A percentile compares a stretch with the other conserved stretches of the same genome.
Evolutionary conservation across 2,113 vertebrate genomes (phyloP).

Genomic region (Poeciliopsis turrubarensis): DNA sequence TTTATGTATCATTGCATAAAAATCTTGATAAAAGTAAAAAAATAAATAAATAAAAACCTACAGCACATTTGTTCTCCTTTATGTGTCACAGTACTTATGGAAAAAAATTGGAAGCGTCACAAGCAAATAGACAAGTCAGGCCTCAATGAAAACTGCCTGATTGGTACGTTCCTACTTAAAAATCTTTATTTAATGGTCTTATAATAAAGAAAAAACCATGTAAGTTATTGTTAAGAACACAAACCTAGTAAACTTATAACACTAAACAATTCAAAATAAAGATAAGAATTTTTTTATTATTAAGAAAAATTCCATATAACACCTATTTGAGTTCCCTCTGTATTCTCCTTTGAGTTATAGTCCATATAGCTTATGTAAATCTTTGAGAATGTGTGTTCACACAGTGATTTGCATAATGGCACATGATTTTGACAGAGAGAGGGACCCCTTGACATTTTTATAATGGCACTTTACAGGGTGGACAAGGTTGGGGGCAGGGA

Average conservation of each 20-base stretch:
- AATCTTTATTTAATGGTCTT: too few relatives aligned
- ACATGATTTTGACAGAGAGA: slow-evolving; percentile 75
- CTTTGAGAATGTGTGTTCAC: slow-evolving; percentile 67
- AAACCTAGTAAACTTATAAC: not conserved
- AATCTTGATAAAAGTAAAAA: too few relatives aligned
- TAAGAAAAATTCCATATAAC: slow-evolving; percentile 28
- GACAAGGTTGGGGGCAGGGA: slow-evolving; percentile 67
- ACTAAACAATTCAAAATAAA: not conserved
- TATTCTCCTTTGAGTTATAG: slow-evolving; percentile 52
- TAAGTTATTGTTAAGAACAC: not conserved
- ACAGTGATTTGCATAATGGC: slow-evolving; percentile 76
- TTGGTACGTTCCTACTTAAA: too few relatives aligned
- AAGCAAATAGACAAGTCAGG: not conserved
- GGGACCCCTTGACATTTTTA: slow-evolving; percentile 78
- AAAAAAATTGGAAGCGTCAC: too few relatives aligned
- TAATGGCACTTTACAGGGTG: slow-evolving; percentile 78
- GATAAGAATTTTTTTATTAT: not conserved
- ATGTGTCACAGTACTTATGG: not conserved
- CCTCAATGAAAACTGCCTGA: not conserved
- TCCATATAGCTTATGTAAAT: slow-evolving; percentile 69
- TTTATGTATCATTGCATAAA: too few relatives aligned
- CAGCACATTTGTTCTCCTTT: not conserved
- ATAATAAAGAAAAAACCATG: not conserved
- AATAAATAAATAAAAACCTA: too few relatives aligned
- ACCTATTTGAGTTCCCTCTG: slow-evolving; percentile 37